phyloP scores from a whole-genome alignment of 2,888 invertebrate species.

The Rhingia rostrata region DNA sequence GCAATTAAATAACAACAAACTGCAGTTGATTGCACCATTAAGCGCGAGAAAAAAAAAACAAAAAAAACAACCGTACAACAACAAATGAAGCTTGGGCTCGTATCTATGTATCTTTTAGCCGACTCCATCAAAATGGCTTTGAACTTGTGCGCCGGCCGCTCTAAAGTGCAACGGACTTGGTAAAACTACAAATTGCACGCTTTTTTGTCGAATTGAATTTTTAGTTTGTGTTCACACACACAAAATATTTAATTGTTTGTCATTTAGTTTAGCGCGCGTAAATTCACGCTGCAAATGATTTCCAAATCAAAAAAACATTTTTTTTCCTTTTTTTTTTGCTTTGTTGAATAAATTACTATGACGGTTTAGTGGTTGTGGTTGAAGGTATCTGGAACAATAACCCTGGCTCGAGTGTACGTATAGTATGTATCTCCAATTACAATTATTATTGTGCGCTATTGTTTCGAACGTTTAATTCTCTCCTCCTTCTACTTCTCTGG shows the following conservation, averaged over 20 bases:
- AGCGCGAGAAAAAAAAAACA: constrained; percentile 27
- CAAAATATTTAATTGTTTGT: constrained; percentile 50
- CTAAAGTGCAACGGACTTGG: constrained; percentile 51
- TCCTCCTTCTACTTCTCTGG: background rate
- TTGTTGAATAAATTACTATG: constrained; percentile 4
- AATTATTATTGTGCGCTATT: constrained; percentile 38
- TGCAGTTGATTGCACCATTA: constrained; percentile 63
- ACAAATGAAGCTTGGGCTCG: background rate
- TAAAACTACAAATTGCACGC: constrained; percentile 35
- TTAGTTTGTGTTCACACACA: constrained; percentile 10
- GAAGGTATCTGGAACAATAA: constrained; percentile 48
- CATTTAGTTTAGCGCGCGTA: constrained; percentile 42
- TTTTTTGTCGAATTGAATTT: constrained; percentile 36
- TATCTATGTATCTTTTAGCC: constrained; percentile 41
- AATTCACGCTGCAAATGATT: constrained; percentile 15
- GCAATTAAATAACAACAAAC: constrained; percentile 69
- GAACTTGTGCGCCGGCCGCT: constrained; percentile 55
- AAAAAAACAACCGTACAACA: constrained; percentile 28
- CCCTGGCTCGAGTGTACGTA: constrained; percentile 17
- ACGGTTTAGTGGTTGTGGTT: background rate
- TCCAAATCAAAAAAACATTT: no score
- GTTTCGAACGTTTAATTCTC: constrained; percentile 21
- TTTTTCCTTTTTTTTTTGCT: background rate
- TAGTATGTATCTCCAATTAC: constrained; percentile 51
- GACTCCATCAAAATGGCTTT: constrained; percentile 57